Base-by-base conservation (phyloP, 2,888 invertebrate genomes). In the Digitonthophagus gazella region DNA sequence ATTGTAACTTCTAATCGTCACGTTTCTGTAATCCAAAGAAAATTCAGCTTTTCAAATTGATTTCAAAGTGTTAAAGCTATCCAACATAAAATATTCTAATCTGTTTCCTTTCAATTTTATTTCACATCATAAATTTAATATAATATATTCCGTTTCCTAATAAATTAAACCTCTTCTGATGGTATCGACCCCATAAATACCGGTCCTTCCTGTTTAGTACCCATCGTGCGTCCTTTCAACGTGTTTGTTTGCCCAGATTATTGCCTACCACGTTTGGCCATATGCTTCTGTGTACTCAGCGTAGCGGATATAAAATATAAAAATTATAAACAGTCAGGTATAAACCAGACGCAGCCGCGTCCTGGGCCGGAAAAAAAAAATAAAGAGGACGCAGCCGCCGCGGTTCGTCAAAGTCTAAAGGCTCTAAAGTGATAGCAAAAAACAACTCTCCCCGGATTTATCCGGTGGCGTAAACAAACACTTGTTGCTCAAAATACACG, bases 251-350 rank as follows among this genome's bases (percentile, higher is more conserved):
- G 6, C 28, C 11, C 28, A 44, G 11, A 44, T 44, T 44, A 44
- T 44, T 44, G 28, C 28, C 11, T 44, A 44, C 28, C 28, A 44
- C 28, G 28, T 44, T 44, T 44, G 28, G 28, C 28, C 28, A 44
- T 44, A 44, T 44, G 28, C 28, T 44, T 44, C 28, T 44, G 28
- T 44, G 28, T 44, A 44, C 28, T 44, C 28, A 44, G 11, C 58
- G 18, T 15, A 61, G 20, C 61, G 61, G 61, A 61, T 61, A 61
- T 61, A 61, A 61, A 61, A 18, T 61, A 61, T 61, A 61, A 61
- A 61, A 61, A 61, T 18, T 61, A 18, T 61, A 61, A 61, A 61
- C 61, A 61, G 61, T 61, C 61, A 61, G 61, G 61, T 61, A 61
- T 61, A 61, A 61, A 61, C 19, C 61, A 61, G 61, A 61, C 18